Evolutionary conservation across 2,888 invertebrate species (phyloP), one percentile per base, ranked within the genome.

Genomic region (Masnerella sp.): DNA sequence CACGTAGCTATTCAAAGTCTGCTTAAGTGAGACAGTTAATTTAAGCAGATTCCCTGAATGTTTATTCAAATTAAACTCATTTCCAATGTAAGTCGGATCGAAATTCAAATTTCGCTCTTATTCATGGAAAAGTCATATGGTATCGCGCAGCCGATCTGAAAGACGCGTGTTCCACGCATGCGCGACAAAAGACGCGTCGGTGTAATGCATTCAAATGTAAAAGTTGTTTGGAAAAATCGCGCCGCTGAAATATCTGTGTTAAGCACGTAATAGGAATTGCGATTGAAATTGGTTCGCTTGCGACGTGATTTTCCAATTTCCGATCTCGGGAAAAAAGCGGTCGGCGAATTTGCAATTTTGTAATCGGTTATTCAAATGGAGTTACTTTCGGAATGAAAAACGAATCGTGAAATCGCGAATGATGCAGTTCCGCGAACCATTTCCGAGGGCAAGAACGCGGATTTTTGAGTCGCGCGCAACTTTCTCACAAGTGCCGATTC

Each of bases 401-500:
- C 14, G n/a, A n/a, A n/a, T n/a, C 14, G 22, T 11, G 25, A 43
- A n/a, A 30, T 30, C 7, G 1, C n/a, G n/a, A n/a, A n/a, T n/a
- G n/a, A n/a, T n/a, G n/a, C n/a, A n/a, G n/a, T n/a, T 12, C 7
- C 3, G 43, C 32, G 32, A 30, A 20, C 1, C 18, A 20, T 40
- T 40, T 40, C 15, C 5, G 28, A 28, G 12, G 40, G 11, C 36
- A 40, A 38, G 40, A 54, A 49, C 9, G 51, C 22, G 11, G 34
- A 49, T 8, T 11, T 49, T 28, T 32, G 5, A 9, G 1, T 7
- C 34, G 32, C 17, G 54, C n/a, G 30, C 3, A 38, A 65, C 45
- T 65, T 54, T 47, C 65, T 65, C 65, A 47, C 65, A 65, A 54
- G 15, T 2, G 11, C 12, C 11, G n/a, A 65, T 65, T 65, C 54